phyloP scores from a whole-genome alignment of 2,888 invertebrate species.

The Caenorhabditis sp. region DNA sequence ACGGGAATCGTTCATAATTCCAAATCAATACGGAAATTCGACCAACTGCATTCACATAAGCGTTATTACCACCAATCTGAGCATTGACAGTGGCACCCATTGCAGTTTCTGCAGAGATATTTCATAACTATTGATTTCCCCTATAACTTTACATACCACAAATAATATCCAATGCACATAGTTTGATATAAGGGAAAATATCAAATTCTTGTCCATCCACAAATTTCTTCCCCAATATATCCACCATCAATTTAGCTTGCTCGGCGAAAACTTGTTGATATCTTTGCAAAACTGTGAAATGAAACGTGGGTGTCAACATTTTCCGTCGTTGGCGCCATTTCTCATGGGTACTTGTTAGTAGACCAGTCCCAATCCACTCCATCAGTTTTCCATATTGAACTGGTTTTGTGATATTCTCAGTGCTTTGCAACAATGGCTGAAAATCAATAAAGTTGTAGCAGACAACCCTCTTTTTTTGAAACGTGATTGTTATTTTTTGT shows the following conservation, averaged over 20 bases:
- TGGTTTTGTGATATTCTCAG: constrained; percentile 70
- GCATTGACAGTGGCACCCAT: constrained; percentile 64
- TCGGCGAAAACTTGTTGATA: constrained; percentile 66
- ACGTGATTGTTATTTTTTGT: no score
- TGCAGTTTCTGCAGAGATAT: constrained; percentile 66
- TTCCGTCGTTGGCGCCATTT: constrained; percentile 74
- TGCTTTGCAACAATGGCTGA: constrained; percentile 38
- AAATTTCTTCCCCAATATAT: constrained; percentile 67
- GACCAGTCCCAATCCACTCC: constrained; percentile 74
- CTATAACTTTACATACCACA: constrained; percentile 64
- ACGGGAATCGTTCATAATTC: constrained; percentile 71
- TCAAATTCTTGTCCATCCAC: constrained; percentile 71
- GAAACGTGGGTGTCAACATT: constrained; percentile 75
- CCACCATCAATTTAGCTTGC: constrained; percentile 62
- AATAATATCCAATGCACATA: constrained; percentile 74
- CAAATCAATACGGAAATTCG: constrained; percentile 55
- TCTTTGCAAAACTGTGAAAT: constrained; percentile 74
- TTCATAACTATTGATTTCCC: no score
- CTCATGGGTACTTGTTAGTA: constrained; percentile 73
- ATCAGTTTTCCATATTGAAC: constrained; percentile 72
- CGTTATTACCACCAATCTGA: constrained; percentile 54
- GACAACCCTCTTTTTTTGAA: no score
- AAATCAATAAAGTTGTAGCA: no score
- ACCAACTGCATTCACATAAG: constrained; percentile 59
- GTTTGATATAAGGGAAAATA: constrained; percentile 73